Base-by-base conservation (phyloP, 1,140 invertebrate species). In the Drosophila nebulosa region DNA sequence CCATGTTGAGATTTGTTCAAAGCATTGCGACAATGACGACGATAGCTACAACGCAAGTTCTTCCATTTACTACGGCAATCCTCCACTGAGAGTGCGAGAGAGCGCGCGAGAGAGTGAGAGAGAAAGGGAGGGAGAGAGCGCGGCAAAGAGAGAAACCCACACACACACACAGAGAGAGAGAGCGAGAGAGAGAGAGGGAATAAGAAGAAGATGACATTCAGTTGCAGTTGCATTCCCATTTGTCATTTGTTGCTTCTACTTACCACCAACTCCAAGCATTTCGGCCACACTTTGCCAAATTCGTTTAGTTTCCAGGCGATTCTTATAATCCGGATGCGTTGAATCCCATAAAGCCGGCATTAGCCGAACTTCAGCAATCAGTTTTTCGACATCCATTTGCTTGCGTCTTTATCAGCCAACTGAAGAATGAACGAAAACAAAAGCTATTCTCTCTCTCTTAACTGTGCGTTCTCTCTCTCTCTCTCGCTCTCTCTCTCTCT, bases 331-430 rank as follows among this genome's bases (percentile, higher is more conserved):
- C 62, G 73, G 69, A 69, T 83, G 70, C 1, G 53, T 35, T 7
- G 70, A 21, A 63, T 90, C 79, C 89, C 89, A 90, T 26, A 90
- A 68, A 46, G 85, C 73, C 16, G 89, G 89, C 5, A 80, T 76
- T 14, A 69, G 74, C 56, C 55, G 67, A 32, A 90, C 74, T 68
- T 90, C 89, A 52, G 51, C 63, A 62, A 90, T 90, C 72, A 90
- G 79, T 53, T 76, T 79, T 71, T 83, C 71, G 59, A 84, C 79
- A 79, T 90, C 89, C 81, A 90, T 86, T 69, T 83, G 69, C 51
- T 75, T 77, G 73, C 70, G 64, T 69, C 71, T 90, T 79, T 89
- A 78, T 89, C 84, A 70, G 18, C 62, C 52, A 64, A 89, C 81
- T 80, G 53, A 74, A 69, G 52, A 59, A 21, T 42, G 42, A 59